A percentile compares a stretch with the other conserved stretches of the same genome.
phyloP scores from a whole-genome alignment of 2,888 invertebrate species.

The Seladonia tumulorum region DNA sequence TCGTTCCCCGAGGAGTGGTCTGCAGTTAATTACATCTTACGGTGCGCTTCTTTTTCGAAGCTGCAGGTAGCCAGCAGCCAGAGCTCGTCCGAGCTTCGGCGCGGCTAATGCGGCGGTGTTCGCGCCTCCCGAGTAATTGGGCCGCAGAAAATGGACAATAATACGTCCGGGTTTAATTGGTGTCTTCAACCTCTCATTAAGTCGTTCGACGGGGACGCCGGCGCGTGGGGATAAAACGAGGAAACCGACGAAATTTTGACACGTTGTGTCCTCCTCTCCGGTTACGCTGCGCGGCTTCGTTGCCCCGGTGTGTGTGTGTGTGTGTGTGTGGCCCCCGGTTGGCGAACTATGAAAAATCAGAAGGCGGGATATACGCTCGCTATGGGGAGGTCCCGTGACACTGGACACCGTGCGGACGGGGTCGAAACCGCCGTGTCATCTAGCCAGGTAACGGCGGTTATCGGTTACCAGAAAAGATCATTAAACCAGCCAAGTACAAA shows the following conservation, averaged over 20 bases:
- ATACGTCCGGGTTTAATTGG: conserved; percentile 39
- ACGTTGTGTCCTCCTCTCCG: neutral
- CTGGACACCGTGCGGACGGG: conserved; percentile 38
- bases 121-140: conserved; percentile 56
- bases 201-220: neutral
- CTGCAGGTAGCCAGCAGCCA: conserved; percentile 46
- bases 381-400: conserved; percentile 47
- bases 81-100: conserved; percentile 13
- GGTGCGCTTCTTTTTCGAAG: conserved; percentile 47
- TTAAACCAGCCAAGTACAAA: conserved; percentile 50
- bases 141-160: conserved; percentile 44
- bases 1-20: conserved; percentile 47
- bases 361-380: neutral
- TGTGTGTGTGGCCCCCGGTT: neutral
- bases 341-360: conserved; percentile 23
- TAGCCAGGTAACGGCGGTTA: conserved; percentile 51
- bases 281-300: too few species aligned
- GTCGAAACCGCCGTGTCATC: conserved; percentile 63
- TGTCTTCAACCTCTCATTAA: conserved; percentile 22
- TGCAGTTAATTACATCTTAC: conserved; percentile 56
- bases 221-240: neutral
- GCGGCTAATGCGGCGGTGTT: conserved; percentile 47
- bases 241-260: neutral
- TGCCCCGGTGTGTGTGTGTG: too few species aligned
- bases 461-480: conserved; percentile 41